Percentiles rank a stretch among this genome's conserved stretches.
Evolutionary conservation across 2,797 vertebrate genomes (phyloP).

Genomic region (Protosalanx chinensis): DNA sequence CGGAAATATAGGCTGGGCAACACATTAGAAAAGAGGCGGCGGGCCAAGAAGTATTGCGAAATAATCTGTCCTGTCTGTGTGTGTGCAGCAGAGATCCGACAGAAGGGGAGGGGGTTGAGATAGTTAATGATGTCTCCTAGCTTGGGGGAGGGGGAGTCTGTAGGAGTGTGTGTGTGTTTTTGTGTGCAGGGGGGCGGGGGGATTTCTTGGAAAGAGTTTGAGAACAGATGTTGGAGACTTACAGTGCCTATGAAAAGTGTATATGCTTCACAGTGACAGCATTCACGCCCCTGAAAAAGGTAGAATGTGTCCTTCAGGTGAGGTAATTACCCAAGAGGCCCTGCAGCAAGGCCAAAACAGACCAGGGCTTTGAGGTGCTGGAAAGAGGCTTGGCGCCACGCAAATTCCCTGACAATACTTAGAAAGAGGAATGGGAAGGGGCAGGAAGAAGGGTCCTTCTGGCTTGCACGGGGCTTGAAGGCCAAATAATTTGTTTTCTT

Average conservation of each 20-base stretch:
- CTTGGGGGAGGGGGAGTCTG: constrained; percentile 18
- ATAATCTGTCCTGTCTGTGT: constrained; percentile 40
- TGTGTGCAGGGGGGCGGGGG: constrained; percentile 21
- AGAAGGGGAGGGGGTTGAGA: constrained; percentile 40
- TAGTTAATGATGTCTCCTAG: constrained; percentile 25
- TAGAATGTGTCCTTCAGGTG: constrained; percentile 66
- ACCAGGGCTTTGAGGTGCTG: constrained; percentile 67
- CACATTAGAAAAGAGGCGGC: constrained; percentile 40
- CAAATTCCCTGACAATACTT: constrained; percentile 65
- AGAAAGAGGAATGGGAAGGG: constrained; percentile 39
- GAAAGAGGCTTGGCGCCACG: constrained; percentile 64
- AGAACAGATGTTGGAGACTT: constrained; percentile 61
- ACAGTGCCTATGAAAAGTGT: constrained; percentile 35
- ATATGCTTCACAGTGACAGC: constrained; percentile 58
- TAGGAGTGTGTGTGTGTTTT: constrained; percentile 17
- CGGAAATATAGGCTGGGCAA: constrained; percentile 57
- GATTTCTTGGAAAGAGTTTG: constrained; percentile 63
- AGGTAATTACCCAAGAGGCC: constrained; percentile 75
- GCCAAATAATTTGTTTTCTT: constrained; percentile 39
- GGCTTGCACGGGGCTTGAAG: too few relatives aligned
- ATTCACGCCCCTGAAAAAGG: constrained; percentile 65
- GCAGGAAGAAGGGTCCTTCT: constrained; percentile 3
- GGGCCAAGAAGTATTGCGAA: constrained; percentile 52
- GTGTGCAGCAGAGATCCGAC: constrained; percentile 41
- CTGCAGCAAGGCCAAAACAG: constrained; percentile 59